Conservation (phyloP, 2,113 vertebrate genomes). For the Desmodus rotundus region DNA sequence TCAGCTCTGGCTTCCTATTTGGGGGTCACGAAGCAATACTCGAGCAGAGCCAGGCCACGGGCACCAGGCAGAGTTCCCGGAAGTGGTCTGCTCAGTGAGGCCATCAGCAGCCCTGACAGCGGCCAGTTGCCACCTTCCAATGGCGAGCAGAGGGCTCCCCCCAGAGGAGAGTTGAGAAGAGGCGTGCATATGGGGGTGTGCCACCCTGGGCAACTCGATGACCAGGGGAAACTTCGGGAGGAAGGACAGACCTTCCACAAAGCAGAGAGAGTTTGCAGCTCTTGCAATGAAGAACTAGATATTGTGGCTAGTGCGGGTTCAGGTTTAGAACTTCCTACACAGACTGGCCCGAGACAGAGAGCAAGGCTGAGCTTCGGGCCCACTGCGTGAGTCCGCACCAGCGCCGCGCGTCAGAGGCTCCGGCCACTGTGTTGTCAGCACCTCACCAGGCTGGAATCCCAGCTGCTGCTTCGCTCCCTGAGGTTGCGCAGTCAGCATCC, state of each 20-base stretch:
- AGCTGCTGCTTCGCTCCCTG: background rate
- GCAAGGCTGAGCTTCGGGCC: rapidly evolving
- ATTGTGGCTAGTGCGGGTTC: rapidly evolving
- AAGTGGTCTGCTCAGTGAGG: rapidly evolving
- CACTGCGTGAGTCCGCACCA: background rate
- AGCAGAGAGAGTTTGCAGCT: background rate
- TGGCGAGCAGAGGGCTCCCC: background rate
- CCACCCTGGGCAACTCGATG: background rate
- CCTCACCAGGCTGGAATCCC: background rate
- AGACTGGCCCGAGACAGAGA: background rate
- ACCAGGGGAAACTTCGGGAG: background rate
- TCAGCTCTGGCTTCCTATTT: background rate
- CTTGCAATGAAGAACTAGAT: background rate
- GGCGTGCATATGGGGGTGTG: background rate
- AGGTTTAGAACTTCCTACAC: background rate
- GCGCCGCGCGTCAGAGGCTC: background rate
- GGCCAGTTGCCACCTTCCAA: background rate
- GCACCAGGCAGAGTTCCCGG: background rate
- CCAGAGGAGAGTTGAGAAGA: background rate
- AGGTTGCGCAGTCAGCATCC: constrained; percentile 26
- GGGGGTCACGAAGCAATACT: rapidly evolving
- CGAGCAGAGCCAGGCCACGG: background rate
- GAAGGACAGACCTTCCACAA: background rate
- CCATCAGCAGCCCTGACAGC: background rate
- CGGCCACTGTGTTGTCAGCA: background rate